Conservation (phyloP, 2,888 invertebrate species). For the Oasisia sp. region DNA sequence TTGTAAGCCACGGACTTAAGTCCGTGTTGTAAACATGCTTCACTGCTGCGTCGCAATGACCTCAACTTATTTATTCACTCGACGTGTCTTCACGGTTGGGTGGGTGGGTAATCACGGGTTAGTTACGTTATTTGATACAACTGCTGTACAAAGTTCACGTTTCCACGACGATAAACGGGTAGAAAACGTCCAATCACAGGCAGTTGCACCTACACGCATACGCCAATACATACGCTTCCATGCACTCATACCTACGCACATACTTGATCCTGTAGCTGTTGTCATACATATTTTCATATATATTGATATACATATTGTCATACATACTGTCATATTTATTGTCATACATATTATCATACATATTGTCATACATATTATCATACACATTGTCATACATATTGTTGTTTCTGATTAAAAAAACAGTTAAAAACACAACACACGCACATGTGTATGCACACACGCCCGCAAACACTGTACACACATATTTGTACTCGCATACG, state of each 20-base stretch:
- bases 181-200: no score
- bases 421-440: background rate
- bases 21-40: background rate
- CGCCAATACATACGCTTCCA: background rate
- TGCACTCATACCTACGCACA: background rate
- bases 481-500: no score
- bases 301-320: no score
- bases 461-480: no score
- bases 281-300: no score
- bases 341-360: no score
- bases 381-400: no score
- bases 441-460: background rate
- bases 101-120: background rate
- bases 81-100: background rate
- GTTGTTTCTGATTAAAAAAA: no score
- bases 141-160: background rate
- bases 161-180: no score
- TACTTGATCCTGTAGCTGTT: background rate
- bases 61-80: background rate
- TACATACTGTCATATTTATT: no score
- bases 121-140: background rate
- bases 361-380: no score
- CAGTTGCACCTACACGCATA: background rate
- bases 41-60: background rate
- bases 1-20: no score